Base-by-base conservation (phyloP, 2,113 vertebrate genomes). In the Ammodytes marinus region DNA sequence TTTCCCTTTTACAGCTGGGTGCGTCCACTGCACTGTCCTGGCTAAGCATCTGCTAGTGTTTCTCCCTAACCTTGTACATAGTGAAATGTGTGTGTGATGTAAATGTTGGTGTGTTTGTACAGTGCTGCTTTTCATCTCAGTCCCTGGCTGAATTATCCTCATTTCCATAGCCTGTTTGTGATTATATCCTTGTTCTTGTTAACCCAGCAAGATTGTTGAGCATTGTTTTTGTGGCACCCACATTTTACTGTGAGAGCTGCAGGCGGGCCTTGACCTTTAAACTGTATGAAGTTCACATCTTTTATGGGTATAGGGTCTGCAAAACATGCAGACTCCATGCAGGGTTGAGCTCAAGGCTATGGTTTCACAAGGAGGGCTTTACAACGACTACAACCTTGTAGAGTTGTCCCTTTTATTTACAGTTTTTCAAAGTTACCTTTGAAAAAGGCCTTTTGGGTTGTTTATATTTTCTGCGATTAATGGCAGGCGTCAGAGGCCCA, bases 231-330 rank as follows among this genome's bases (percentile, higher is more conserved):
- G 58, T 78, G 50, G 66, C 27, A 43, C 43, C 3, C 55, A n/a
- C 46, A 46, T 86, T 79, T 82, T 52, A 61, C 59, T 35, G 77
- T 37, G 64, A 2, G 59, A 63, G 83, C 82, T 78, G 49, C 85
- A 77, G 60, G 82, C 57, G 87, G 86, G n/a, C 73, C 79, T 89
- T 88, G 66, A 85, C 89, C 83, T 77, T 71, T 90, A 49, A 50
- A 82, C 74, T 61, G 71, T 88, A 87, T 75, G 35, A 0, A 52
- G 63, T 87, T 81, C 82, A 88, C 43, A 55, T 69, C 40, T 54
- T 68, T 55, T 49, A 77, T n/a, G n/a, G 15, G 68, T 60, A 50
- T 45, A 77, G 39, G 57, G n/a, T 72, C 69, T 71, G 50, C 49
- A 70, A 82, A 65, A n/a, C n/a, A n/a, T n/a, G n/a, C 53, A 73